Base-by-base conservation (phyloP, 2,888 invertebrate genomes). In the Diaphora mendica region DNA sequence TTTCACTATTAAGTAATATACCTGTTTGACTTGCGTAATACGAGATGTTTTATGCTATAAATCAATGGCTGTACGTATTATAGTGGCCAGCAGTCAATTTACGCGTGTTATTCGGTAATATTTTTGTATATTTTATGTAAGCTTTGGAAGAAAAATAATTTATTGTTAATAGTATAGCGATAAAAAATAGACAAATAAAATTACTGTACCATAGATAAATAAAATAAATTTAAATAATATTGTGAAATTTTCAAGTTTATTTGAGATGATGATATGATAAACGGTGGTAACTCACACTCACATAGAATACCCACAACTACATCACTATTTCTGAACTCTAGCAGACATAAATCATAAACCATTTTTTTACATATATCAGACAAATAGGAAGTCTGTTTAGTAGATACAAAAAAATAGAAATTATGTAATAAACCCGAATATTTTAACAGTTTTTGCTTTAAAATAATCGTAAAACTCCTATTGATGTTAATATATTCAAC, bases 1-100 rank as follows among this genome's bases (percentile, higher is more conserved):
- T 88, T 88, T 88, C 88, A 84, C 87, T 87, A 80, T 85, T 87
- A 84, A 88, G 82, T 87, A 86, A 88, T 84, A 79, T 75, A 64
- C 64, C 67, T 70, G 62, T 42, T 62, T 39, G 51, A 70, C 80
- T 84, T 85, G 86, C 83, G 73, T 83, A 33, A 82, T 80, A 79
- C 74, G 81, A 77, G 79, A 78, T 78, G 67, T 30, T 67, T 59
- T 62, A 64, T 72, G 55, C 64, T 44, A 62, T 39, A 59, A 33
- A 51, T 59, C 39, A 26, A 39, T 42, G 42, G 26, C 5, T 69
- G 59, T 69, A 13, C 15, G 39, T 39, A 35, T 35, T 35, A 9
- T 39, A 35, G 35, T n/a, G 23, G 64, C 20, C 17, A 23, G 35
- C 39, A 13, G 62, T 15, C 30, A 62, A 30, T 30, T 62, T 17